Evolutionary conservation across 92 coral and sea anemone genomes (phyloP), one percentile per base, ranked within the genome.

Genomic region (Montipora capitata): DNA sequence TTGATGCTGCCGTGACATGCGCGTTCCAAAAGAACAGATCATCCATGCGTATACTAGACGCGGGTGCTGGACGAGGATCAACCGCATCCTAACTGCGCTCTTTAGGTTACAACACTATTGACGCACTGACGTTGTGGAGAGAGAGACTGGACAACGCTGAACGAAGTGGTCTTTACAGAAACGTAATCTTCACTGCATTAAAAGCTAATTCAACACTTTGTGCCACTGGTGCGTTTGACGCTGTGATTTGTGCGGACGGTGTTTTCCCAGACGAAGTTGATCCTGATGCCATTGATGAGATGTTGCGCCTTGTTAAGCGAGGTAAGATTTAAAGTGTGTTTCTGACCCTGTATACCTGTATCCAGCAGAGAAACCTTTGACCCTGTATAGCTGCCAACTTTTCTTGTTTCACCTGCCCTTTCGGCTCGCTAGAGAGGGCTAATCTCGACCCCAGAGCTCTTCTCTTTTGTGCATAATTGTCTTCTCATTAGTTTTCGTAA

Each of bases 81-180:
- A 82, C 86, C 56, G 86, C 56, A 17, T 82, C 78, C 17, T 72
- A 82, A 27, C 44, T 82, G 86, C 86, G 86, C 5, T 82, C 86
- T 11, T 49, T 89, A 72, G 93, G 93, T 11, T 89, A 89, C 78
- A 71, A 61, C 13, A 89, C 77, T 44, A 84, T 89, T 0, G 93
- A 89, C 57, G 93, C 93, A 2, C 43, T 89, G 52, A 86, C 87
- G 66, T 89, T 86, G 2, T 83, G 81, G 4, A 54, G 78, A 62
- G 93, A 89, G 49, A 89, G 87, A 76, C 77, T 89, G 68, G 87
- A 77, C 39, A 82, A 78, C 16, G 93, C 93, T 12, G 83, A 84
- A 16, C 11, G 77, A 35, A 89, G 87, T n/a, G 89, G 85, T 8
- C 75, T 89, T 43, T 89, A 89, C 79, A 45, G 82, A 20, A 89